These are phyloP conservation scores for Nomada lathburiana DNA, from an alignment of 2,888 invertebrate species.

Conservation along the genomic window DNA sequence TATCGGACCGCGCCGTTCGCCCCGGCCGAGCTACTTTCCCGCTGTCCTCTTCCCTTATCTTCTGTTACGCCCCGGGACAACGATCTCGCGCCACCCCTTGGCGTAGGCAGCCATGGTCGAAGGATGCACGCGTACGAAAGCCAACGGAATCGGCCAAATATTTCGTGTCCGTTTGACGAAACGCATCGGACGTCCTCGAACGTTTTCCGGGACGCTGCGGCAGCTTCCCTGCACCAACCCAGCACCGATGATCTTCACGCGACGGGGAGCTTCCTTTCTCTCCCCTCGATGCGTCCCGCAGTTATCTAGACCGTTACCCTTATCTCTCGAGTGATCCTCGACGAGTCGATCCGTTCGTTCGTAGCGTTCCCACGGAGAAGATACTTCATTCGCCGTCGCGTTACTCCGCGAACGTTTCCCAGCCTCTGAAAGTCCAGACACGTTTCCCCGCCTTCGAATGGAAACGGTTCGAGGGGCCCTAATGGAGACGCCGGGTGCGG, in stretches of 20 bases:
- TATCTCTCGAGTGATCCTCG: conserved; percentile 5
- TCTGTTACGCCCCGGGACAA: no score
- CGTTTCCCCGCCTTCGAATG: no score
- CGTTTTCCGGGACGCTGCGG: conserved; percentile 12
- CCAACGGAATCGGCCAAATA: not conserved
- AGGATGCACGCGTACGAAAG: not conserved
- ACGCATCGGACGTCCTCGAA: not conserved
- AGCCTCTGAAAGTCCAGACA: no score
- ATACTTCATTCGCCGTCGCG: no score
- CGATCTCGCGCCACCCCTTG: not conserved
- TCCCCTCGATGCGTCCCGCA: not conserved
- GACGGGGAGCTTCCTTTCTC: not conserved
- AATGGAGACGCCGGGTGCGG: no score
- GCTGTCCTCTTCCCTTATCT: no score
- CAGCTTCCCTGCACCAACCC: not conserved
- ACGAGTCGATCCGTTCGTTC: conserved; percentile 1
- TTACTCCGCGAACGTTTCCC: no score
- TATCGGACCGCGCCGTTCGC: not conserved
- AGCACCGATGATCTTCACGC: not conserved
- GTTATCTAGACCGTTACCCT: conserved; percentile 10
- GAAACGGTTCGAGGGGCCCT: no score
- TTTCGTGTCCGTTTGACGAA: not conserved
- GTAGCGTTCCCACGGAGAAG: no score
- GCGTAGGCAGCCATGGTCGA: not conserved
- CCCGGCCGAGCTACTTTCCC: not conserved